Evolutionary conservation across 1,140 invertebrate genomes (phyloP).

Genomic region (Mizuhopecten yessoensis): DNA sequence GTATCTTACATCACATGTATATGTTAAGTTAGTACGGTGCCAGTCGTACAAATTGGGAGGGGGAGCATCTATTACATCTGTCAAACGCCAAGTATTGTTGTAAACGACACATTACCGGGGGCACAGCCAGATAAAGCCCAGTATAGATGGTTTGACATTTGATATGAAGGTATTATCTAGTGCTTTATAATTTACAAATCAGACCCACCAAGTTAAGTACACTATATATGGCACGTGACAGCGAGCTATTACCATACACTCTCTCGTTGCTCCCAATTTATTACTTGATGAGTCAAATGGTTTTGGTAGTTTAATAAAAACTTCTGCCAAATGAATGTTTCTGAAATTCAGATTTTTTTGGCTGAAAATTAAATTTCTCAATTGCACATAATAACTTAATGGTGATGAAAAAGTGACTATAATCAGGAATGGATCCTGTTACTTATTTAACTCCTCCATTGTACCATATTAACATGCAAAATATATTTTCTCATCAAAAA

Average conservation of each 20-base stretch:
- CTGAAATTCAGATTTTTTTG: no score
- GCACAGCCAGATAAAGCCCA: neutral
- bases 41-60: no score
- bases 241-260: neutral
- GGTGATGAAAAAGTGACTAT: no score
- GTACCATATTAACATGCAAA: no score
- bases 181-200: slow-evolving; percentile 28
- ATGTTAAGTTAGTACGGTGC: neutral
- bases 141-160: neutral
- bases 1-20: neutral
- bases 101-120: neutral
- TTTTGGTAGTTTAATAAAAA: neutral
- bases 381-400: no score
- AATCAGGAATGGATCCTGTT: no score
- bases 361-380: no score
- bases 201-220: neutral
- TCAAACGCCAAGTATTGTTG: neutral
- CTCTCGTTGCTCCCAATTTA: neutral
- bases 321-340: no score
- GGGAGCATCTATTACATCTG: neutral
- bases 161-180: neutral
- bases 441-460: no score
- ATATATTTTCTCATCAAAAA: no score
- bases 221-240: neutral
- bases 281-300: neutral